phyloP scores from a whole-genome alignment of 2,797 vertebrate genomes.

The Periparus ater region DNA sequence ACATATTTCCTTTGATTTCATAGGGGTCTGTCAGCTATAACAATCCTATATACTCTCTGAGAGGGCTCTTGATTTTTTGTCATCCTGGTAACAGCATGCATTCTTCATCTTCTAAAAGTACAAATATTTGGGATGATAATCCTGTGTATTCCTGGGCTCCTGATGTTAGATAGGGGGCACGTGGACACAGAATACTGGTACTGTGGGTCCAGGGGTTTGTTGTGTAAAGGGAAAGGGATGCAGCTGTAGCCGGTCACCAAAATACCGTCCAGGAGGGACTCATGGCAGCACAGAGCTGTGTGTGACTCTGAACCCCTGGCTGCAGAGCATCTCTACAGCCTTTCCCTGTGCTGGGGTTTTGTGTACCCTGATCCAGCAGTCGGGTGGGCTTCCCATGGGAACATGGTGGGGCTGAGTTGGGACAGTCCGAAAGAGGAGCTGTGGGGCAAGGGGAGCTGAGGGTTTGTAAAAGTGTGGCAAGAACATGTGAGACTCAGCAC shows the following conservation, averaged over 20 bases:
- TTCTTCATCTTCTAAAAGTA: neutral
- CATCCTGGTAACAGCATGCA: neutral
- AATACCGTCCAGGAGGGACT: neutral
- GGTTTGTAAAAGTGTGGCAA: neutral
- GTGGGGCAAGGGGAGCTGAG: neutral
- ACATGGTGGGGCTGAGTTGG: neutral
- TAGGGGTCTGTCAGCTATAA: neutral
- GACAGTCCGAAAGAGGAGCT: neutral
- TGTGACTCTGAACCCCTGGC: neutral
- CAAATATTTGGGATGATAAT: neutral
- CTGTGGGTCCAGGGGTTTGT: neutral
- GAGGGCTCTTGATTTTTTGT: neutral
- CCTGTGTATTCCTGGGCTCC: neutral
- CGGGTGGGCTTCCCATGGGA: accelerated
- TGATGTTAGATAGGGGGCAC: accelerated
- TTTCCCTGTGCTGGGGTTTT: neutral
- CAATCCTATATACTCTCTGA: neutral
- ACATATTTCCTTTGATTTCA: neutral
- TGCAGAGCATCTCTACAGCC: neutral
- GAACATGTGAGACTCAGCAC: neutral
- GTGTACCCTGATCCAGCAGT: neutral
- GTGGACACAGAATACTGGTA: neutral
- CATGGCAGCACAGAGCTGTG: neutral
- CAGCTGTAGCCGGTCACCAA: neutral
- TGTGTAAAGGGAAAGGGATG: neutral